Conservation (phyloP, 2,888 invertebrate genomes). For the Mythimna impura region DNA sequence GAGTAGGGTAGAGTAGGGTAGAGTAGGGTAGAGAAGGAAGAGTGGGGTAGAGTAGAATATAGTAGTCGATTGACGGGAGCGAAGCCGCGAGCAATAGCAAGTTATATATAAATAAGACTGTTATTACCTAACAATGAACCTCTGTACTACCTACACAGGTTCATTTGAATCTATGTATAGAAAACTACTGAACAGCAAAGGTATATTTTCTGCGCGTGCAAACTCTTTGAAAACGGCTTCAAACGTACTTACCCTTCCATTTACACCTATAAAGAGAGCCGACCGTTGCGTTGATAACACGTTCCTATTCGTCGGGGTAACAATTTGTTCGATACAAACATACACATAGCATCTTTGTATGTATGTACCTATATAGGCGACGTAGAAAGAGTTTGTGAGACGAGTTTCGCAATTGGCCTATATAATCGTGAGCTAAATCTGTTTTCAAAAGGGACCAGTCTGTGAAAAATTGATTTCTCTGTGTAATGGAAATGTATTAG, state of each 20-base stretch:
- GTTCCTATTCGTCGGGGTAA: not conserved
- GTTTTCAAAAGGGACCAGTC: not conserved
- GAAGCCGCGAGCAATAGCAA: too few relatives aligned
- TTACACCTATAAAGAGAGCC: not conserved
- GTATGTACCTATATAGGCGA: not conserved
- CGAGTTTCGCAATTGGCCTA: not conserved
- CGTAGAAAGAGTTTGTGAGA: slow-evolving; percentile 3
- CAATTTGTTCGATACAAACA: slow-evolving; percentile 19
- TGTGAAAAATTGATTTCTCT: not conserved
- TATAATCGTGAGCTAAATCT: not conserved
- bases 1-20: too few relatives aligned
- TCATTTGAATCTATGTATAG: not conserved
- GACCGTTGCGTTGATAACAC: slow-evolving; percentile 24
- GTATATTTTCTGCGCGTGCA: slow-evolving; percentile 25
- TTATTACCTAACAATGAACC: not conserved
- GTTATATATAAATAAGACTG: too few relatives aligned
- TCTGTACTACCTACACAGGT: not conserved
- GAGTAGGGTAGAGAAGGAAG: too few relatives aligned
- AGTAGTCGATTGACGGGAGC: too few relatives aligned
- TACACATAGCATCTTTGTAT: not conserved
- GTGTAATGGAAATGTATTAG: not conserved
- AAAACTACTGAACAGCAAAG: not conserved
- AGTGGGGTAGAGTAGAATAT: too few relatives aligned
- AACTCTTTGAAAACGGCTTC: slow-evolving; percentile 22
- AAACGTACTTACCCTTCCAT: slow-evolving; percentile 6